phyloP scores from a whole-genome alignment of 2,797 vertebrate genomes.

The Trematomus bernacchii region DNA sequence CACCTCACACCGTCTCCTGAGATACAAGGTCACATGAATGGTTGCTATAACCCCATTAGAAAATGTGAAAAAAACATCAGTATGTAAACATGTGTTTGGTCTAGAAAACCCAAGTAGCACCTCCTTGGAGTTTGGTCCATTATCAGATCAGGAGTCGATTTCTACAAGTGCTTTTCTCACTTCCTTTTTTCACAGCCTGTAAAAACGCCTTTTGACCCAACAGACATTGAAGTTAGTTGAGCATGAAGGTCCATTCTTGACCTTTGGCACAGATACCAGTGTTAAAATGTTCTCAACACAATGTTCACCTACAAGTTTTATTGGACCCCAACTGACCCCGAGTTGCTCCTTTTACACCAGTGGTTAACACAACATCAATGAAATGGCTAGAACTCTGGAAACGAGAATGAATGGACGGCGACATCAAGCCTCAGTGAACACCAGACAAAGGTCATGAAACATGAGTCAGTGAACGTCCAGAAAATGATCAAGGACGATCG shows the following conservation, averaged over 20 bases:
- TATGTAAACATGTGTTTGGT: no score
- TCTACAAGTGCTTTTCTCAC: background rate
- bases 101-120: no score
- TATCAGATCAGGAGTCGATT: constrained; percentile 1
- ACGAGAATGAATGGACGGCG: no score
- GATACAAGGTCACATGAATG: no score
- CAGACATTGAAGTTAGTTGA: background rate
- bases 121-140: background rate
- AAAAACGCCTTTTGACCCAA: background rate
- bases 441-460: background rate
- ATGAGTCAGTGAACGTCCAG: background rate
- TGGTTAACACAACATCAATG: background rate
- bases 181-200: background rate
- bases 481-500: background rate
- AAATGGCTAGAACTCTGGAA: background rate
- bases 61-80: no score
- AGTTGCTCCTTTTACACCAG: background rate
- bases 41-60: no score
- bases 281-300: background rate
- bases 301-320: background rate
- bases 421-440: background rate
- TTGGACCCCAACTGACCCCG: background rate
- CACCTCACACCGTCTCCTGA: background rate
- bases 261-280: background rate
- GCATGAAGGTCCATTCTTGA: background rate